Evolutionary conservation across 2,113 vertebrate species (phyloP), one percentile per base, ranked within the genome.

Genomic region (Numida meleagris): DNA sequence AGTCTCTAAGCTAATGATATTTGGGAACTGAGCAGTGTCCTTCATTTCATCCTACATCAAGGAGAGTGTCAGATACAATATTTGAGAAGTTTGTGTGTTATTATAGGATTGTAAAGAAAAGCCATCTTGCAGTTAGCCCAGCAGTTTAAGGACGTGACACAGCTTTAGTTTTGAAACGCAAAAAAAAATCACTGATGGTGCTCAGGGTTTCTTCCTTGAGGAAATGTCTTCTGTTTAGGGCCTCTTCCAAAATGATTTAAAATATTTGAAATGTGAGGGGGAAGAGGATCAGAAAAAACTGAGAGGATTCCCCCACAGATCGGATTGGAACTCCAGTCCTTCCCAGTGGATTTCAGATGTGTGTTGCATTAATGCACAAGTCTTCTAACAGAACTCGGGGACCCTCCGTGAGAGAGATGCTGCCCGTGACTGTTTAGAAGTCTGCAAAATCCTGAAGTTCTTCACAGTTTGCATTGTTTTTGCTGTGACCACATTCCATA

Each of bases 31-130:
- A 71, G 45, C 18, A 85, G 58, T 14, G 10, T 20, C 66, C 8
- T 92, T 82, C 9, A 1, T 50, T 89, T 31, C 46, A n/a, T 53
- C 29, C 67, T 0, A 0, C 48, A 29, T 23, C 15, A 76, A 23
- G 63, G 40, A 71, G 45, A 21, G 19, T 34, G 31, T 72, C 18
- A 5, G 27, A 14, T 63, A 43, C 23, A 46, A 5, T 18, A 4
- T 50, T 33, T 76, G 51, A 1, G 13, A 72, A n/a, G 43, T 4
- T 57, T 36, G 8, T 45, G 10, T 23, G 17, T 48, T 43, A 33
- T 36, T 79, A 10, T 5, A 72, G 19, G 24, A 9, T 27, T 66
- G 38, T 19, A 48, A 80, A 27, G 33, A 68, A 33, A 76, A 53
- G 53, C 14, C 25, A 36, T 9, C 15, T 58, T 73, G 34, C 25